Evolutionary conservation across 2,797 vertebrate genomes (phyloP), one percentile per base, ranked within the genome.

Genomic region (Phrynocephalus vlangalii): DNA sequence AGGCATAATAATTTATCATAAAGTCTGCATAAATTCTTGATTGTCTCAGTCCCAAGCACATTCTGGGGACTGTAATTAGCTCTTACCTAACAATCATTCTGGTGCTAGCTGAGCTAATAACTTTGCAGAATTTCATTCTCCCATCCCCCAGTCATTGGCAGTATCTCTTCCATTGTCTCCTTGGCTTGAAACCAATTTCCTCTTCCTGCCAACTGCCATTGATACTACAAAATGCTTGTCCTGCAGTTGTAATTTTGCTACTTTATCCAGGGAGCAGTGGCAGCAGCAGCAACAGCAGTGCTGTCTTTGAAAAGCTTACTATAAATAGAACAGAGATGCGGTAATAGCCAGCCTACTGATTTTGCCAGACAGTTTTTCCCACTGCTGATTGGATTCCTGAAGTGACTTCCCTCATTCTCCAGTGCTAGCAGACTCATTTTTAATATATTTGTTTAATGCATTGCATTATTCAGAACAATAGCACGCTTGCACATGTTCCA

Each of bases 171-270:
- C 92, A 88, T 90, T 91, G 86, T 92, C 94, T 95, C 83, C 88
- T 94, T 96, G 96, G 96, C 96, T 95, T 92, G 78, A 88, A 93
- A 91, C 91, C 95, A 95, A 90, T 93, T 94, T 79, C 78, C 28
- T 26, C 92, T 88, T 93, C 79, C 90, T 95, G 94, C 93, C 92
- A 94, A 96, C 77, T 89, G 86, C 90, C 28, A 50, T 66, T 90
- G 91, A 96, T 93, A 70, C 88, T 90, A 92, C 87, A 95, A 96
- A 96, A 93, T 96, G 94, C 93, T 96, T 95, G 93, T 95, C 94
- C 91, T 95, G 94, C 93, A 94, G 89, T 89, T 94, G 91, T 94
- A 95, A 96, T 96, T 95, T 93, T 96, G 94, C 94, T 95, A 91
- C 95, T 94, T 94, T 91, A 91, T 92, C 92, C 84, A 94, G 95